Evolutionary conservation across 2,113 vertebrate genomes (phyloP).

Genomic region (Dolichotis patagonum): DNA sequence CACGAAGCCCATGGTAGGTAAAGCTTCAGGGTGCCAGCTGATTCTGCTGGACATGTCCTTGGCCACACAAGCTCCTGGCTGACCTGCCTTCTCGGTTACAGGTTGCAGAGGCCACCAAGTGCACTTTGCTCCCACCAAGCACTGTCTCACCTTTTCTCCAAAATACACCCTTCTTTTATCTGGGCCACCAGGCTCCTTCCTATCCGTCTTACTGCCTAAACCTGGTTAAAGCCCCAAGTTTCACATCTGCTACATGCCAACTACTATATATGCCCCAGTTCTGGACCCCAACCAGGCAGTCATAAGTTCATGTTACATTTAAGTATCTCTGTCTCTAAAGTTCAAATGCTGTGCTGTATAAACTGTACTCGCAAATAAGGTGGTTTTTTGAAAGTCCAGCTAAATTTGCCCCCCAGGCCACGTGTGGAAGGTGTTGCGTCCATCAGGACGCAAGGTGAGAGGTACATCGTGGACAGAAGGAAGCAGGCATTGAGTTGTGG

Average conservation of each 20-base stretch:
- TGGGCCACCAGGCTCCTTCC: not conserved
- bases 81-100: not conserved
- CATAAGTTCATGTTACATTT: not conserved
- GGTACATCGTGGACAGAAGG: not conserved
- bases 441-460: not conserved
- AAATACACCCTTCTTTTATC: not conserved
- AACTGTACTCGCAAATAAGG: not conserved
- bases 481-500: not conserved
- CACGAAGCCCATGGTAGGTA: not conserved
- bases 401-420: not conserved
- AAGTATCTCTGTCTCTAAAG: not conserved
- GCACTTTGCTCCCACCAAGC: not conserved
- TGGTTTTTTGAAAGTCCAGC: not conserved
- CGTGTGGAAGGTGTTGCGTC: not conserved
- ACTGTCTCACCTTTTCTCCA: not conserved
- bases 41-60: not conserved
- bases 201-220: not conserved
- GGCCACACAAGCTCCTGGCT: not conserved
- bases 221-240: not conserved
- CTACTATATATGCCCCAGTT: not conserved
- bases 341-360: not conserved
- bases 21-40: not conserved
- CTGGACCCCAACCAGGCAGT: not conserved
- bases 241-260: not conserved
- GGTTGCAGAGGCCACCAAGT: not conserved